Base-by-base conservation (phyloP, 2,113 vertebrate genomes). In the Anoplopoma fimbria region DNA sequence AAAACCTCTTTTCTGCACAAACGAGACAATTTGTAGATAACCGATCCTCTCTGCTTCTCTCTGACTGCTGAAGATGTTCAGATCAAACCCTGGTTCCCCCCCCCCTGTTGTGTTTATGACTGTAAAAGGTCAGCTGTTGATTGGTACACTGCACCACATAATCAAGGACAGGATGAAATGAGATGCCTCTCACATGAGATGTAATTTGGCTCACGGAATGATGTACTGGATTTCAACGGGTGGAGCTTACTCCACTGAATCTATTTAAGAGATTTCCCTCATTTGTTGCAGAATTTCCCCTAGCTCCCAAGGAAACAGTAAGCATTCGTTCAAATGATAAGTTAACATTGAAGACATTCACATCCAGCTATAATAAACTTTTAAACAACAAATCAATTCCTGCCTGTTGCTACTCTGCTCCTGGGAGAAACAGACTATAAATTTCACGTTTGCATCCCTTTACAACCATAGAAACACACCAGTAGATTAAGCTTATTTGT, bases 91-190 rank as follows among this genome's bases (percentile, higher is more conserved):
- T n/a, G n/a, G n/a, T n/a, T n/a, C n/a, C n/a, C n/a, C n/a, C n/a
- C 71, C 53, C 42, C 68, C 36, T 12, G 7, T 63, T 79, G 77
- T 63, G 69, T 86, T 81, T 74, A 75, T 84, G 69, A 62, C 51
- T 69, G 76, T 4, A 38, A 87, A 91, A 90, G 91, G 89, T 88
- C 91, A 85, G 33, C 34, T 49, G 83, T 15, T 87, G 85, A 91
- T 87, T 75, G 81, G 78, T 77, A 64, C 75, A 67, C 69, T 47
- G 42, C 85, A 81, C 80, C 81, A 87, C 74, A 76, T 83, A 84
- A 91, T 90, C 81, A 82, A 75, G 57, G 60, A 83, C 58, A 63
- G 58, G 72, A 72, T 60, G 68, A 85, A 82, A 81, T 68, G 65
- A 81, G 67, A 72, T 69, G 53, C 49, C 71, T 77, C 68, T 1